Evolutionary conservation across 2,888 invertebrate genomes (phyloP).

Genomic region (Clanis bilineata): DNA sequence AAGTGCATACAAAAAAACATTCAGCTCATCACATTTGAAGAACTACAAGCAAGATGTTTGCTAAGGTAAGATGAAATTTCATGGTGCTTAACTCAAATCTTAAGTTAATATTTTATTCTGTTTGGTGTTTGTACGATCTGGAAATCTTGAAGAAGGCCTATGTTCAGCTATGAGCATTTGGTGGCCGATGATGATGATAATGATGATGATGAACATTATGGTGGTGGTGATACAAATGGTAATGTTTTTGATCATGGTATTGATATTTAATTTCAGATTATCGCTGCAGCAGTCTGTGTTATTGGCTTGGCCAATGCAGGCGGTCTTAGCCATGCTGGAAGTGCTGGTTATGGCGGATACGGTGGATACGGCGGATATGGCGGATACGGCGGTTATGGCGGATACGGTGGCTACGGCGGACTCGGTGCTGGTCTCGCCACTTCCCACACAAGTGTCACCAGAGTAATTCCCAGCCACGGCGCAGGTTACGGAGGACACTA

Average conservation of each 20-base stretch:
- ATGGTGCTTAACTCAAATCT: conserved; percentile 25
- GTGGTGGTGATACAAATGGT: no score
- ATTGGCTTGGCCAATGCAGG: conserved; percentile 52
- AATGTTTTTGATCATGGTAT: no score
- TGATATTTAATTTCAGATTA: conserved; percentile 34
- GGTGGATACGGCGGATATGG: conserved; percentile 22
- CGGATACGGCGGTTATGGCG: conserved; percentile 24
- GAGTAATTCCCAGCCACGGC: conserved; percentile 31
- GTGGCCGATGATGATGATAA: no score
- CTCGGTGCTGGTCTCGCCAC: conserved; percentile 32
- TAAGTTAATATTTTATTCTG: neutral
- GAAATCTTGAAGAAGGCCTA: no score
- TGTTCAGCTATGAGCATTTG: no score
- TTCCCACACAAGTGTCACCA: conserved; percentile 36
- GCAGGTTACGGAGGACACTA: conserved; percentile 21
- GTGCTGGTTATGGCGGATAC: conserved; percentile 25
- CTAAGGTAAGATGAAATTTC: conserved; percentile 49
- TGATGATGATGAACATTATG: no score
- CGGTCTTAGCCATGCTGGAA: conserved; percentile 26
- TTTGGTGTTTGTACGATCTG: no score
- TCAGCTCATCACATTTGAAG: conserved; percentile 54
- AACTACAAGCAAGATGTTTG: conserved; percentile 55
- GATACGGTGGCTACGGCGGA: conserved; percentile 24
- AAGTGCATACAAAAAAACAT: conserved; percentile 53
- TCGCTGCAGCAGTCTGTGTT: conserved; percentile 47